Conservation (phyloP, 2,113 vertebrate species). For the Saguinus imperator region DNA sequence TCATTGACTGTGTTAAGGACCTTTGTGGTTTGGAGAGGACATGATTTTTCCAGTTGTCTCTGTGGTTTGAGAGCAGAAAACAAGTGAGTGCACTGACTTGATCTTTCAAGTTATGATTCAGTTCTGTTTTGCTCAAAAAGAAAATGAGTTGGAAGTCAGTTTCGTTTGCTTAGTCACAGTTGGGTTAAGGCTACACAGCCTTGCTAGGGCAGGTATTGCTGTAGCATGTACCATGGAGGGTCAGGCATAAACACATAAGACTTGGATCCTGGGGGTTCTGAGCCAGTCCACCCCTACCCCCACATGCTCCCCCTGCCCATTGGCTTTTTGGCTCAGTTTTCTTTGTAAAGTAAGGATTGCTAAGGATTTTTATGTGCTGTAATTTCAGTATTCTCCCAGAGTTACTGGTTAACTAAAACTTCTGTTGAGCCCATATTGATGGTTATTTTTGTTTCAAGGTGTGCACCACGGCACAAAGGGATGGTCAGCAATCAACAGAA, state of each 20-base stretch:
- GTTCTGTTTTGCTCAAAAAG: constrained; percentile 35
- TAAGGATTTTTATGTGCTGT: background rate
- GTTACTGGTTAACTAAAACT: background rate
- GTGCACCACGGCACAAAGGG: background rate
- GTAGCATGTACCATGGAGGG: constrained; percentile 42
- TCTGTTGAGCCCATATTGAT: background rate
- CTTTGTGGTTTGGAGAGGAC: constrained; percentile 73
- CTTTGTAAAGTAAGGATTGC: background rate
- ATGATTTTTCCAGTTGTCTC: constrained; percentile 56
- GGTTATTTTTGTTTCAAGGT: background rate
- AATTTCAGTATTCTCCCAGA: background rate
- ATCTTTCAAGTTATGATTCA: constrained; percentile 59
- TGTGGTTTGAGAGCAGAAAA: constrained; percentile 53
- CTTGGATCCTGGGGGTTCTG: background rate
- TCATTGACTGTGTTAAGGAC: constrained; percentile 76
- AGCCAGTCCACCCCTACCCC: background rate
- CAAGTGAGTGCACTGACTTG: background rate
- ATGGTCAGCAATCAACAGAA: background rate
- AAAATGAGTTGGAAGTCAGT: constrained; percentile 53
- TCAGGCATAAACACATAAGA: background rate
- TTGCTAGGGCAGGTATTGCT: constrained; percentile 65
- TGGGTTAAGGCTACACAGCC: constrained; percentile 70
- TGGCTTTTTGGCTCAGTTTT: background rate
- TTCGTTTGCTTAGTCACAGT: constrained; percentile 62
- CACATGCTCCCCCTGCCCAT: background rate